phyloP scores from a whole-genome alignment of 2,888 invertebrate species.

The Leucoptera coffeella region DNA sequence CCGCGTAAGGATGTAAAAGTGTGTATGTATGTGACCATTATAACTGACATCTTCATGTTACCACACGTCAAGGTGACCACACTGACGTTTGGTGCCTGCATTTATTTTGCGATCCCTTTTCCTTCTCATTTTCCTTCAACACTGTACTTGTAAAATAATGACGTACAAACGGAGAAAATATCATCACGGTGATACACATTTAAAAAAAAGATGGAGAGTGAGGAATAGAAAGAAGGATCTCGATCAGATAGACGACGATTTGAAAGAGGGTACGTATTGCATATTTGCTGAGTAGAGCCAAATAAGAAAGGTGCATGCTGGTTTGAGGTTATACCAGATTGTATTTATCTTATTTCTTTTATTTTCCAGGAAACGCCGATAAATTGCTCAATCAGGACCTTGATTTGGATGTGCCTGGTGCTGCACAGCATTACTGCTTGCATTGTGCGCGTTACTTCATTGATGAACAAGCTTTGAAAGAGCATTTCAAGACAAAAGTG shows the following conservation, averaged over 20 bases:
- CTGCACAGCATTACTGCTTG: conserved; percentile 87
- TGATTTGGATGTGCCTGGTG: conserved; percentile 85
- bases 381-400: conserved; percentile 75
- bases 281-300: conserved; percentile 20
- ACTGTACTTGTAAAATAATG: conserved; percentile 28
- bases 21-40: too few relatives aligned
- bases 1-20: too few relatives aligned
- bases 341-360: conserved; percentile 13
- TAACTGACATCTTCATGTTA: too few relatives aligned
- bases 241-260: conserved; percentile 60
- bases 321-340: conserved; percentile 15
- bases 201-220: conserved; percentile 70
- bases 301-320: background rate
- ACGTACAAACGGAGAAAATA: conserved; percentile 73
- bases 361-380: conserved; percentile 54
- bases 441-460: conserved; percentile 94
- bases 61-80: too few relatives aligned
- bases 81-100: too few relatives aligned
- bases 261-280: conserved; percentile 56
- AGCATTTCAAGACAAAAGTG: conserved; percentile 84
- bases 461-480: conserved; percentile 67
- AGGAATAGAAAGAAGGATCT: conserved; percentile 73
- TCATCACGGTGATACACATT: conserved; percentile 72
- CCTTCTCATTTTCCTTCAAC: background rate
- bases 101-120: too few relatives aligned